phyloP scores from a whole-genome alignment of 2,888 invertebrate species.

The Caenorhabditis angaria region DNA sequence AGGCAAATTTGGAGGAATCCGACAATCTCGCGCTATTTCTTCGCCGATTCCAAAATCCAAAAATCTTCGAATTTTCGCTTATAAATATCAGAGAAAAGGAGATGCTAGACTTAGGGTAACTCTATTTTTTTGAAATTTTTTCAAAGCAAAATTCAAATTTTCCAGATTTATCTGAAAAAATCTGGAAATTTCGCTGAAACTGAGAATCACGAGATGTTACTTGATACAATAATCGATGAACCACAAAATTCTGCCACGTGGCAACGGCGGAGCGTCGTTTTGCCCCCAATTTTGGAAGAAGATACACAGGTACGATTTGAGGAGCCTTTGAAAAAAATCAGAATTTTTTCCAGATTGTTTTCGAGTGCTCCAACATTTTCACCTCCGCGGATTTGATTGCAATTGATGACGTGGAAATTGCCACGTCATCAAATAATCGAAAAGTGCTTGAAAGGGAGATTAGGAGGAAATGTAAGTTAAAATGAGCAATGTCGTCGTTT shows the following conservation, averaged over 20 bases:
- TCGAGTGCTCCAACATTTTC: slow-evolving; percentile 23
- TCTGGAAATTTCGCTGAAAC: too few species aligned
- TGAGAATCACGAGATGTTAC: slow-evolving; percentile 16
- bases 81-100: slow-evolving; percentile 28
- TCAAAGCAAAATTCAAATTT: neutral
- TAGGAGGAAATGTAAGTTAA: slow-evolving; percentile 16
- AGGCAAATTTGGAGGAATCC: slow-evolving; percentile 23
- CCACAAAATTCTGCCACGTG: slow-evolving; percentile 15
- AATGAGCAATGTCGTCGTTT: too few species aligned
- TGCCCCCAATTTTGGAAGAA: slow-evolving; percentile 22
- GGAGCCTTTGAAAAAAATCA: neutral
- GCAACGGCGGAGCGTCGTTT: slow-evolving; percentile 29
- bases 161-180: slow-evolving; percentile 23
- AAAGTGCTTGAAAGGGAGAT: too few species aligned
- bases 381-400: slow-evolving; percentile 32
- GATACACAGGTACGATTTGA: neutral
- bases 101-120: slow-evolving; percentile 10
- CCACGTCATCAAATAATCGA: slow-evolving; percentile 20
- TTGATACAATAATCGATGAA: slow-evolving; percentile 27
- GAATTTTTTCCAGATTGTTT: neutral
- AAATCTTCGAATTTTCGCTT: slow-evolving; percentile 28
- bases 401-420: slow-evolving; percentile 31
- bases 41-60: slow-evolving; percentile 19
- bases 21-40: slow-evolving; percentile 7
- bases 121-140: neutral